Percentiles rank a stretch among this genome's conserved stretches.
Evolutionary conservation across 1,140 invertebrate species (phyloP).

Genomic region (Micrasema longulum): DNA sequence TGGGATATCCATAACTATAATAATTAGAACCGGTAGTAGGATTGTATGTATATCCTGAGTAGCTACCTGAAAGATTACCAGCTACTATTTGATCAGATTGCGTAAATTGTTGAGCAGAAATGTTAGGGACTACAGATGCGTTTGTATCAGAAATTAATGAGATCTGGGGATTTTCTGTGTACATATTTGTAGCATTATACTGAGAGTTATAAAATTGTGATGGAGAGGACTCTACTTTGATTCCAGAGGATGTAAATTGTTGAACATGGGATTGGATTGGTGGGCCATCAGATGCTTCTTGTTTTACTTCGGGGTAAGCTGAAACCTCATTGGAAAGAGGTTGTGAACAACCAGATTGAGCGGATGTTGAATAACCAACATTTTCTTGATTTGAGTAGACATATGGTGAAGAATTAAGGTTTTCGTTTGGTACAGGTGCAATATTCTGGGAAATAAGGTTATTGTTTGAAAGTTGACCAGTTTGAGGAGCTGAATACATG

Average conservation of each 20-base stretch:
- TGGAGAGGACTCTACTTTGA: neutral
- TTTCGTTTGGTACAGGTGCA: conserved; percentile 14
- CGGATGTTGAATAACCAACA: conserved; percentile 8
- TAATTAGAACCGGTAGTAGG: conserved; percentile 63
- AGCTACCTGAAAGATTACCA: conserved; percentile 60
- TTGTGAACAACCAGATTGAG: conserved; percentile 7
- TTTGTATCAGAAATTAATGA: conserved; percentile 49
- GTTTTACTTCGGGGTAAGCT: conserved; percentile 52
- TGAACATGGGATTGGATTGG: conserved; percentile 66
- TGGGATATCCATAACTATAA: conserved; percentile 69
- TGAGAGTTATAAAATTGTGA: conserved; percentile 18
- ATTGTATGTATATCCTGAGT: conserved; percentile 70
- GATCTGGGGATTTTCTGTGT: conserved; percentile 50
- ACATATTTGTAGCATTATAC: conserved; percentile 29
- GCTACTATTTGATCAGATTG: neutral
- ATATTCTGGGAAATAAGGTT: conserved; percentile 5
- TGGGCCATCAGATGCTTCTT: conserved; percentile 59
- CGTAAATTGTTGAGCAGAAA: conserved; percentile 11
- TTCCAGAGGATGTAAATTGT: conserved; percentile 53
- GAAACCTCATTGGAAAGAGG: conserved; percentile 6
- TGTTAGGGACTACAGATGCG: conserved; percentile 23
- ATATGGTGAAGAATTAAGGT: neutral
- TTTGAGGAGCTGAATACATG: conserved; percentile 1
- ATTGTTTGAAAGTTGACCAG: neutral
- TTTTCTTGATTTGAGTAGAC: conserved; percentile 13